Base-by-base conservation (phyloP, 64 coral and sea anemone genomes). In the Hydrozoanthus tunicans region DNA sequence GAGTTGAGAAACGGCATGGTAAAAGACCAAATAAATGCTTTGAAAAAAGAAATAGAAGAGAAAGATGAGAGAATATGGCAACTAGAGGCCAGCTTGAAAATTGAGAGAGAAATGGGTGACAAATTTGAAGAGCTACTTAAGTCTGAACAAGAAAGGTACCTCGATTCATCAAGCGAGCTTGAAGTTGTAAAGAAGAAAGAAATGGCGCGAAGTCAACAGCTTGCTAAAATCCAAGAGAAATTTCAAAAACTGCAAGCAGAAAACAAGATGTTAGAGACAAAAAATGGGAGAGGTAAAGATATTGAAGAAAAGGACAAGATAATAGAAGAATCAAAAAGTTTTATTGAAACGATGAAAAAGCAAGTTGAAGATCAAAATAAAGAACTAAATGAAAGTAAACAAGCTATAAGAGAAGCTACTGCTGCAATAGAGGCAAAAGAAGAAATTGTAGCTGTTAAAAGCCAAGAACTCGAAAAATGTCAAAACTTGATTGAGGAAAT, bases 251-350 rank as follows among this genome's bases (percentile, higher is more conserved):
- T 93, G 9, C 72, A 93, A 70, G 74, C 60, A 76, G 6, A 68
- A 85, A 93, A 77, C 53, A 88, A 93, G 53, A 62, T 51, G 7
- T 11, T 93, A 15, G 65, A 86, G 13, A 63, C 73, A 53, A 25
- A 80, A 56, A 60, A 79, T 52, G 74, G 73, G 0, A 67, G 77
- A 56, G 56, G 60, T 62, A 70, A 85, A 65, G 12, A 60, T 5
- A 85, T 77, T 24, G 65, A 76, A 77, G 70, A 93, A 69, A 85
- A 93, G 79, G 91, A 86, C 17, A 64, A 64, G 32, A 4, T 56
- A 13, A 77, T 69, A 26, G 79, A 91, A 24, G 68, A 89, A 69
- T 15, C 11, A 20, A 59, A 26, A 59, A 81, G 27, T 79, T 6
- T 9, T 20, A 79, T 25, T 5, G 62, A 85, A 85, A 60, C 26